Evolutionary conservation across 1,140 invertebrate species (phyloP).

Genomic region (Pantala flavescens): DNA sequence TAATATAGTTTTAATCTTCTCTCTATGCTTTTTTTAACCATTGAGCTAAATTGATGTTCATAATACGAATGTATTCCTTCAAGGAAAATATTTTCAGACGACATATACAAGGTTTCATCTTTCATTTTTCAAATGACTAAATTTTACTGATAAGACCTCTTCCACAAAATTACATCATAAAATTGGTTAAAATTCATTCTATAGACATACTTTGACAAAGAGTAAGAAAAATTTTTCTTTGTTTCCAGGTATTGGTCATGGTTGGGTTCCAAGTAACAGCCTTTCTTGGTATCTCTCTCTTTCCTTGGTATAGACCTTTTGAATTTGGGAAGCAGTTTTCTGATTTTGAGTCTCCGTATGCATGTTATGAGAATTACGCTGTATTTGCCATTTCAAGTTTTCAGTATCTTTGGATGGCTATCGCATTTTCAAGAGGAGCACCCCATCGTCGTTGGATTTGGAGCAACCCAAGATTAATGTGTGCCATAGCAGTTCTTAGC

Average conservation of each 20-base stretch:
- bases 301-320: conserved; percentile 13
- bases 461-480: not conserved
- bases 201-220: too few species aligned
- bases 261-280: conserved; percentile 53
- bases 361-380: conserved; percentile 69
- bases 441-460: conserved; percentile 55
- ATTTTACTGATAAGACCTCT: too few species aligned
- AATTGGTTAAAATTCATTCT: too few species aligned
- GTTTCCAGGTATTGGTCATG: conserved; percentile 46
- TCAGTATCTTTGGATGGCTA: conserved; percentile 83
- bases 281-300: conserved; percentile 46
- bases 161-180: too few species aligned
- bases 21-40: too few species aligned
- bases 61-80: too few species aligned
- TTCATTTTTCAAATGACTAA: too few species aligned
- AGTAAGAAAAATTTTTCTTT: too few species aligned
- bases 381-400: conserved; percentile 82
- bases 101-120: too few species aligned
- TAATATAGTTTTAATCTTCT: too few species aligned
- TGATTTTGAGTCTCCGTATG: conserved; percentile 21
- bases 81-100: too few species aligned
- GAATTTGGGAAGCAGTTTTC: conserved; percentile 31
- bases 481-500: not conserved
- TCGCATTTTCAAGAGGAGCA: conserved; percentile 81
- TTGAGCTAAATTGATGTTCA: too few species aligned